Base-by-base conservation (phyloP, 2,888 invertebrate species). In the Heliothis peltigera region DNA sequence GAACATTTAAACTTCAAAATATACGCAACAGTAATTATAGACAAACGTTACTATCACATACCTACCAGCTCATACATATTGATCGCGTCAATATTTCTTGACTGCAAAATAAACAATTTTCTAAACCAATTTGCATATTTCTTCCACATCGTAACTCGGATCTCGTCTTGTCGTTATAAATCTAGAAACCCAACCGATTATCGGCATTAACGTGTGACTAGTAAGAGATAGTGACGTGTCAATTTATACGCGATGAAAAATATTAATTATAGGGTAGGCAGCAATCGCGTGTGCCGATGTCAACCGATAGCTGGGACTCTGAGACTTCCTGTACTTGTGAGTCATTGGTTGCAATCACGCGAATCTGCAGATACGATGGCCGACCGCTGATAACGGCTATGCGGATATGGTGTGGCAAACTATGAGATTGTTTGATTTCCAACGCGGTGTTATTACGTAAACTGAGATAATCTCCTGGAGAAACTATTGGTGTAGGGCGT, bases 71-170 rank as follows among this genome's bases (percentile, higher is more conserved):
- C 42, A 76, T 77, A 65, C 69, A 75, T 71, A 75, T 69, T 71
- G 42, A 77, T 65, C 62, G 44, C 39, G 52, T 69, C 70, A 62
- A 59, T 60, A 56, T 62, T 77, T 56, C 51, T 60, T 69, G 55
- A 67, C 52, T 54, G 74, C 67, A 66, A 39, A 74, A 77, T 77
- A 74, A 73, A 81, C 74, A 70, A 71, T 79, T 80, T 81, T 82
- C 82, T 75, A 77, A 81, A 80, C 77, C 75, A 78, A 87, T 87
- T 88, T 87, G 85, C 88, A 87, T 89, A 70, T 78, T 71, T 77
- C 66, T 70, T 64, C 76, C 70, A 76, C 77, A 65, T 79, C 77
- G 69, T 82, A 79, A 78, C 60, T 80, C 70, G 65, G 22, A 60
- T 70, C 59, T 71, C 57, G 68, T 74, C 70, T 67, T 75, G 72